These are phyloP conservation scores for Odontothrips loti DNA, from an alignment of 2,888 invertebrate species.

Conservation along the genomic window DNA sequence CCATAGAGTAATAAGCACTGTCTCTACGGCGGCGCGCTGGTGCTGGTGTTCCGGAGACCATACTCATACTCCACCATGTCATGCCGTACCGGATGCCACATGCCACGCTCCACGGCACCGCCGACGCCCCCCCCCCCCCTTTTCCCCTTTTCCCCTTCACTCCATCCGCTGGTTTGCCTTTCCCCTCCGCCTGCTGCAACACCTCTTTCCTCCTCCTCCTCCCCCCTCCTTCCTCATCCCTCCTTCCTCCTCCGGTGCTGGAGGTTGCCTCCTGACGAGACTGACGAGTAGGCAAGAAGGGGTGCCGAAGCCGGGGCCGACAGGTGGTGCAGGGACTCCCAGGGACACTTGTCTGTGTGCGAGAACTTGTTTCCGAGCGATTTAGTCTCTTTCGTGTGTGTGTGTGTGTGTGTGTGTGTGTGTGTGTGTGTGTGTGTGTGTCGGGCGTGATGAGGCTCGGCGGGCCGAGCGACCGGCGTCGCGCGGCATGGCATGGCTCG, in stretches of 20 bases:
- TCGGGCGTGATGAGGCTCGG: not conserved
- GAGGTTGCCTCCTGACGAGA: no score
- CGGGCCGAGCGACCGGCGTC: no score
- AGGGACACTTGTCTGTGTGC: not conserved
- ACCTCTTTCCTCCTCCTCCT: no score
- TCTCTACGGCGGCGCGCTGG: no score
- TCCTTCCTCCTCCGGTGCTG: not conserved
- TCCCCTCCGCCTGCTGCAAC: not conserved
- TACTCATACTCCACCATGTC: no score
- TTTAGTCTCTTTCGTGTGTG: not conserved
- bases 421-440: not conserved
- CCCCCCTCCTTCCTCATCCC: not conserved
- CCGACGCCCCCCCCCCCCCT: no score
- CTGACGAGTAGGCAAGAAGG: no score
- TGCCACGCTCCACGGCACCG: conserved; percentile 2
- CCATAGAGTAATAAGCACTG: no score
- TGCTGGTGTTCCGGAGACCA: no score
- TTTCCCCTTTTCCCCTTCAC: not conserved
- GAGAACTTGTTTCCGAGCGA: not conserved
- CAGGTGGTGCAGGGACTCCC: no score
- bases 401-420: not conserved
- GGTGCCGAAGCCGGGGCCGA: no score
- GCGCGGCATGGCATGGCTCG: no score
- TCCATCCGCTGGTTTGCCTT: not conserved
- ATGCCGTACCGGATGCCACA: conserved; percentile 3